Percentiles rank a stretch among this genome's conserved stretches.
These are phyloP conservation scores for Morinoia aosen DNA, from an alignment of 2,888 invertebrate genomes.

Conservation along the genomic window DNA sequence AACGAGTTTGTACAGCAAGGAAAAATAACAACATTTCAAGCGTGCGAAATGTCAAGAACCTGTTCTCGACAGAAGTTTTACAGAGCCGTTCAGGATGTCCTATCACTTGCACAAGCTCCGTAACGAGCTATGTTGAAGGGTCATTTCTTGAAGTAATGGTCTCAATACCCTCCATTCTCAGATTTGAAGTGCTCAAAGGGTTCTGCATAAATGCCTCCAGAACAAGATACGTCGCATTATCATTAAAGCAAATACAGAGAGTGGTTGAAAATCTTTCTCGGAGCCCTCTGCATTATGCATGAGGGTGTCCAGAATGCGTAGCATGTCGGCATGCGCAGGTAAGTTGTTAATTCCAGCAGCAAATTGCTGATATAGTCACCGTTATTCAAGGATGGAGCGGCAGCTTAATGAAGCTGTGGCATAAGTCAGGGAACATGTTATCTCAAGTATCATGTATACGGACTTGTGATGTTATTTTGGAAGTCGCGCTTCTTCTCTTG, in stretches of 20 bases:
- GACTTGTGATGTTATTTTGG: not conserved
- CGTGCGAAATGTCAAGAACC: not conserved
- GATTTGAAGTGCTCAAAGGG: not conserved
- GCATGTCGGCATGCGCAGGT: not conserved
- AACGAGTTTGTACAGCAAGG: not conserved
- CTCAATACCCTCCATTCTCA: not conserved
- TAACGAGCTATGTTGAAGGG: not conserved
- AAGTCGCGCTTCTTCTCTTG: too few relatives aligned
- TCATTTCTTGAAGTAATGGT: not conserved
- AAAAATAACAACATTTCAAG: not conserved
- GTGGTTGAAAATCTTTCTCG: not conserved
- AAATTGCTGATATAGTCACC: not conserved
- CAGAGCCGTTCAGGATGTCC: not conserved
- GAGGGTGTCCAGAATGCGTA: not conserved
- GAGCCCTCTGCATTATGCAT: not conserved
- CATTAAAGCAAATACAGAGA: not conserved
- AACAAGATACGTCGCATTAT: not conserved
- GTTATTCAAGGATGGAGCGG: not conserved
- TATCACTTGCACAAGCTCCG: not conserved
- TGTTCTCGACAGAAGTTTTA: not conserved
- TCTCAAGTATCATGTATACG: not conserved
- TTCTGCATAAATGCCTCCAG: not conserved
- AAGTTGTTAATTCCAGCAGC: not conserved
- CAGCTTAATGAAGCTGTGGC: not conserved
- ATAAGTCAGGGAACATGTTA: not conserved